Base-by-base conservation (phyloP, 2,797 vertebrate genomes). In the Sarcoramphus papa region DNA sequence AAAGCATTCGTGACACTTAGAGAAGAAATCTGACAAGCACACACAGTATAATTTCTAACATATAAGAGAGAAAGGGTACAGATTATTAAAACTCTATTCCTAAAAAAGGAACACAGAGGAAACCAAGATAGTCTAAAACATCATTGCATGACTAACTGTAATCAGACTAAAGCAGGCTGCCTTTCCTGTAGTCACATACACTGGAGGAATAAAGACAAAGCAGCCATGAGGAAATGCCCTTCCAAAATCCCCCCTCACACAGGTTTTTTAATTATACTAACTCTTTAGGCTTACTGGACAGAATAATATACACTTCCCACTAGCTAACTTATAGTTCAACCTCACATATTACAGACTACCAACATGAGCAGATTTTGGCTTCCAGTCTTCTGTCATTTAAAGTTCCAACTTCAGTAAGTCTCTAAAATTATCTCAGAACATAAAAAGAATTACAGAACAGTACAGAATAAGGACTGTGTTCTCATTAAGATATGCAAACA, bases 21-120 rank as follows among this genome's bases (percentile, higher is more conserved):
- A 79, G 47, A 79, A 48, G 7, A 73, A 63, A 60, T 7, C 3
- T 50, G 45, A 85, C 54, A 73, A 43, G 19, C 3, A 43, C 20
- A n/a, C 4, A 3, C 0, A 0, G 10, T 14, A 15, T 45, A 23
- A 56, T 43, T 89, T 75, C 47, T 74, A 76, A 45, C 6, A 64
- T 28, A 3, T n/a, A n/a, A 67, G 18, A 84, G 23, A 72, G 6
- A 74, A 91, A 77, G 10, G 3, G 3, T n/a, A 70, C 6, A 63
- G 10, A 68, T 50, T 33, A 78, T 35, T 84, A 68, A 47, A 77
- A 51, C 10, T 47, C 22, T 33, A 7, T 14, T 85, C 37, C 51
- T 65, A 40, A 50, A 54, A 43, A 47, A 10, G 7, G 4, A 63
- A 65, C 15, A 73, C 7, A 63, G 23, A 79, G 8, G 17, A 74